Conservation (phyloP, 2,797 vertebrate genomes). For the Xiphorhynchus erythropygius region DNA sequence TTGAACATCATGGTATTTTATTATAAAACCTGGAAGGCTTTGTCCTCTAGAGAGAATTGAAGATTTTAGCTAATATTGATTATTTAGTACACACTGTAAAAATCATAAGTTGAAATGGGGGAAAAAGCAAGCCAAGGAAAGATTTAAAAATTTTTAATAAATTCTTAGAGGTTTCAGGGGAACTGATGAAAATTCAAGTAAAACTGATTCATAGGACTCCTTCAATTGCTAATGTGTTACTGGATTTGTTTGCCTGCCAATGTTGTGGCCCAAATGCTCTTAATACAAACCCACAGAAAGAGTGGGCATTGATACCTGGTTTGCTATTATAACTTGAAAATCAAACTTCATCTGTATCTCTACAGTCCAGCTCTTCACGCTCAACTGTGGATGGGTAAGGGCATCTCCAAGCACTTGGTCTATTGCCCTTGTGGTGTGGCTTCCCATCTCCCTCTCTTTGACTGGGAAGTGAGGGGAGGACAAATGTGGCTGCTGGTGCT, state of each 20-base stretch:
- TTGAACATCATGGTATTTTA: conserved; percentile 73
- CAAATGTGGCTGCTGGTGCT: not conserved
- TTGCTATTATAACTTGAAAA: not conserved
- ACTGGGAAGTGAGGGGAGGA: not conserved
- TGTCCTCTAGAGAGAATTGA: conserved; percentile 70
- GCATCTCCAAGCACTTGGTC: not conserved
- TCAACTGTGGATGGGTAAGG: not conserved
- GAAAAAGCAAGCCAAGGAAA: not conserved
- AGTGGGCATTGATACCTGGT: not conserved
- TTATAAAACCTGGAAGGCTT: conserved; percentile 67
- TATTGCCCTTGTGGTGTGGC: not conserved
- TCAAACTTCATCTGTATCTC: not conserved
- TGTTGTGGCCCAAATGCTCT: not conserved
- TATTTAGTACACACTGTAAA: conserved; percentile 71
- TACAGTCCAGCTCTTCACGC: not conserved
- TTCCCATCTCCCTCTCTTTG: not conserved
- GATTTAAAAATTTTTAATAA: conserved; percentile 12
- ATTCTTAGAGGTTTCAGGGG: conserved; percentile 7
- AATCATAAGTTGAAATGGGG: conserved; percentile 19
- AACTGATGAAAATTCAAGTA: not conserved
- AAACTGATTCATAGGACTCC: not conserved
- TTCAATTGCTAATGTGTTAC: not conserved
- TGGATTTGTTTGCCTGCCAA: not conserved
- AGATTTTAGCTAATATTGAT: conserved; percentile 77
- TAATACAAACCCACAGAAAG: not conserved